Conservation (phyloP, 2,113 vertebrate genomes). For the Polypterus bichir region DNA sequence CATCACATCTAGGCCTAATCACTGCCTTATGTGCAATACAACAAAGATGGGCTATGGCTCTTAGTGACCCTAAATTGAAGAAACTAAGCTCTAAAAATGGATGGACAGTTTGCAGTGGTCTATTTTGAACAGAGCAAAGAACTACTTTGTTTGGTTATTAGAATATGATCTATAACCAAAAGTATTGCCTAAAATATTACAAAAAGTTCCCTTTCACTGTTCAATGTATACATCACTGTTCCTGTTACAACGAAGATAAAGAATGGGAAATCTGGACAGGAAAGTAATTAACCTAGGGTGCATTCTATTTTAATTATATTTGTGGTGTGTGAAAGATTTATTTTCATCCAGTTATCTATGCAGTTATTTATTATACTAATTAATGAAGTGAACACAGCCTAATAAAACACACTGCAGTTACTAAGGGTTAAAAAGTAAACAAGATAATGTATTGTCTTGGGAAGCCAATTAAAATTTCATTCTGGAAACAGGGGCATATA, state of each 20-base stretch:
- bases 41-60: no score
- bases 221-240: no score
- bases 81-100: no score
- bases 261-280: neutral
- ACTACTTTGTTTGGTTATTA: no score
- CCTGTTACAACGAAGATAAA: neutral
- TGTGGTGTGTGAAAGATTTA: slow-evolving; percentile 8
- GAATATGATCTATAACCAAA: no score
- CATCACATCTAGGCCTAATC: no score
- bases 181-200: no score
- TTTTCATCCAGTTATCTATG: neutral
- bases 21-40: no score
- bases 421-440: neutral
- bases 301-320: slow-evolving; percentile 10
- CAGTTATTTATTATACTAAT: slow-evolving; percentile 14
- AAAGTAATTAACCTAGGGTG: slow-evolving; percentile 9
- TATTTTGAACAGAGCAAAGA: no score
- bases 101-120: no score
- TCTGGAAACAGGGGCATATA: neutral
- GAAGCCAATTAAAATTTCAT: slow-evolving; percentile 3
- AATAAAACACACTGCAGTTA: neutral
- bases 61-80: no score
- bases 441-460: neutral
- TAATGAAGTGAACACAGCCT: slow-evolving; percentile 1
- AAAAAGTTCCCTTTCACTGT: no score